phyloP scores from a whole-genome alignment of 2,113 vertebrate species.

The Cryptotis parvus region DNA sequence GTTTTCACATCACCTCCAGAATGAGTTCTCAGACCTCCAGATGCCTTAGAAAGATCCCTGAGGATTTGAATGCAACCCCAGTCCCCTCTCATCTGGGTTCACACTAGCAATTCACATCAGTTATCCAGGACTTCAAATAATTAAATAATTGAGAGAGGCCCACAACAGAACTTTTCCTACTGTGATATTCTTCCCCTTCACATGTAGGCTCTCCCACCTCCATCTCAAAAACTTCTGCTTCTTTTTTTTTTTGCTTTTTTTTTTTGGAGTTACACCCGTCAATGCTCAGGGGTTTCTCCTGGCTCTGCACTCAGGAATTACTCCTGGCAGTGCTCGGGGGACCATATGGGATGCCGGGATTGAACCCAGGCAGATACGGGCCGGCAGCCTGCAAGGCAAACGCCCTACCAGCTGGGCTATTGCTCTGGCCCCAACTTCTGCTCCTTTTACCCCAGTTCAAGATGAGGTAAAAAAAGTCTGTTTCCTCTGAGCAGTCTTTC shows the following conservation, averaged over 20 bases:
- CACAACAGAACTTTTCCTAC: neutral
- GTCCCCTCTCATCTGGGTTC: neutral
- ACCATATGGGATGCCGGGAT: too few relatives aligned
- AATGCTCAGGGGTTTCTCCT: too few relatives aligned
- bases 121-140: neutral
- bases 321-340: too few relatives aligned
- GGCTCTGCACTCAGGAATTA: too few relatives aligned
- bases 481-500: neutral
- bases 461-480: neutral
- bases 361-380: too few relatives aligned
- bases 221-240: neutral
- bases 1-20: fast-evolving
- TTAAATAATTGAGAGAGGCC: neutral
- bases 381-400: too few relatives aligned
- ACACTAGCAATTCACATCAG: neutral
- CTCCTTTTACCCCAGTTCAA: neutral
- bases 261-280: too few relatives aligned
- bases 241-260: too few relatives aligned
- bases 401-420: too few relatives aligned
- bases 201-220: neutral
- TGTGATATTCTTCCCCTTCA: neutral
- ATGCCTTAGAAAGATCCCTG: neutral
- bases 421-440: too few relatives aligned
- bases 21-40: neutral
- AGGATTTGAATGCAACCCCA: too few relatives aligned